These are phyloP conservation scores for Neoniphon sammara DNA, from an alignment of 2,797 vertebrate species.

Conservation along the genomic window DNA sequence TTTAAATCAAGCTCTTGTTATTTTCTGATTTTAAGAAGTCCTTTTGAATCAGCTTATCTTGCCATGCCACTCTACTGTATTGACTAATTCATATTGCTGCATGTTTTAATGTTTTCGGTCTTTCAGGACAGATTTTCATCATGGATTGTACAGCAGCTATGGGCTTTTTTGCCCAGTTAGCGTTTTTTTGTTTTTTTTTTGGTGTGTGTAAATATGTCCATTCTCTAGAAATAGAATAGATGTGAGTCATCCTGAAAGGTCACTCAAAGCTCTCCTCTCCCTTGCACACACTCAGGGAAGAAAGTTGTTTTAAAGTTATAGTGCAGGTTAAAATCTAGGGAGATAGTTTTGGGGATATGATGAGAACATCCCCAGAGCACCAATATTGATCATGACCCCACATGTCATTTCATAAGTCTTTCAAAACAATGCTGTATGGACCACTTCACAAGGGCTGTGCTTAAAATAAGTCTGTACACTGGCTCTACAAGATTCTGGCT, in stretches of 20 bases:
- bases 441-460: neutral
- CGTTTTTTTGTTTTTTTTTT: too few relatives aligned
- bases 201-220: neutral
- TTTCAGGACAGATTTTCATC: too few relatives aligned
- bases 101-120: too few relatives aligned
- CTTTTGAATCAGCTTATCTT: neutral
- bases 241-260: constrained; percentile 11
- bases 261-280: neutral
- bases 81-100: neutral
- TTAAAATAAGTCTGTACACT: neutral
- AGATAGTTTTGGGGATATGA: neutral
- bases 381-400: too few relatives aligned
- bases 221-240: neutral
- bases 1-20: neutral
- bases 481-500: neutral
- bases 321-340: neutral
- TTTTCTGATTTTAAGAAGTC: neutral
- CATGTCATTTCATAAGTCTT: neutral
- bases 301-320: neutral
- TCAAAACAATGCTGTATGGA: neutral
- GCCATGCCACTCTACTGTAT: neutral
- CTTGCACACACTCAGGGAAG: neutral
- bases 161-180: neutral
- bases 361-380: neutral
- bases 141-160: neutral